These are phyloP conservation scores for Leucania comma DNA, from an alignment of 2,888 invertebrate genomes.

Conservation along the genomic window DNA sequence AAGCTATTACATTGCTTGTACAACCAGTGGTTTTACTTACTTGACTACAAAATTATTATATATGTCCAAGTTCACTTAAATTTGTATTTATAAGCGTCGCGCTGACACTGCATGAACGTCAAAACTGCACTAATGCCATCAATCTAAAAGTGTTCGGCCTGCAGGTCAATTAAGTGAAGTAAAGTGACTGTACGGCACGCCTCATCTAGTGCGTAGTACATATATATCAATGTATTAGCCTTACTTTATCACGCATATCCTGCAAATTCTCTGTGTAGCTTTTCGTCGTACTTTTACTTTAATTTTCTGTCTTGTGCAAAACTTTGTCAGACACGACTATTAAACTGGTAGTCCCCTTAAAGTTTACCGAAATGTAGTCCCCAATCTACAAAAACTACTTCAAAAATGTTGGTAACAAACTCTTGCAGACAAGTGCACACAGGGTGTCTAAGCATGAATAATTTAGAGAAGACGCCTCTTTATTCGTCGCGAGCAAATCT, in stretches of 20 bases:
- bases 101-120: no score
- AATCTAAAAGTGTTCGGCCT: no score
- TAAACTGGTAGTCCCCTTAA: constrained; percentile 10
- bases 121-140: no score
- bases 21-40: no score
- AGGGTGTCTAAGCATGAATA: constrained; percentile 79
- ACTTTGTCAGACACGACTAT: constrained; percentile 4
- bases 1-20: no score
- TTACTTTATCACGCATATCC: neutral
- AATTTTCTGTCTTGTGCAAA: constrained; percentile 2
- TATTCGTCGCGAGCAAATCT: constrained; percentile 85
- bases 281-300: neutral
- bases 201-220: no score
- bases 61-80: no score
- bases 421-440: constrained; percentile 54
- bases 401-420: constrained; percentile 49
- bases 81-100: no score
- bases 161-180: no score
- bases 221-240: no score
- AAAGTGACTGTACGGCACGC: no score
- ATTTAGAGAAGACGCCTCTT: constrained; percentile 82
- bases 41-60: no score
- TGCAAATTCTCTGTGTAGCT: neutral
- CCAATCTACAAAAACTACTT: neutral
- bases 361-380: constrained; percentile 24